Conservation (phyloP, 2,797 vertebrate species). For the Leptodactylus fallax region DNA sequence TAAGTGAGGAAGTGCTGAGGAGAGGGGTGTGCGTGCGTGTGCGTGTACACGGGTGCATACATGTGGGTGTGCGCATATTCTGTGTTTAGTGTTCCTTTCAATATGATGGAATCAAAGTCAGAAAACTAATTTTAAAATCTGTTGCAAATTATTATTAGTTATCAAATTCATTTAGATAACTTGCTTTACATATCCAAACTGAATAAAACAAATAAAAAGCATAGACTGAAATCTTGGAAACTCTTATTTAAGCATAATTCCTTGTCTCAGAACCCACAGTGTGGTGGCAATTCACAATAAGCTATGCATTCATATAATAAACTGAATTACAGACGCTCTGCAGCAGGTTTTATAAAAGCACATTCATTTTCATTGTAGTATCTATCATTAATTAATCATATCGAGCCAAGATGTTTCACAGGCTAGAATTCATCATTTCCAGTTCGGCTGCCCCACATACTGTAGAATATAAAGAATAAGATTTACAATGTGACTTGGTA, state of each 20-base stretch:
- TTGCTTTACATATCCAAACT: no score
- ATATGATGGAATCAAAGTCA: no score
- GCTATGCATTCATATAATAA: constrained; percentile 16
- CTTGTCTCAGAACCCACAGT: neutral
- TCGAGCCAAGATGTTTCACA: constrained; percentile 25
- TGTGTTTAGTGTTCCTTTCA: no score
- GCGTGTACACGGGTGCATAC: no score
- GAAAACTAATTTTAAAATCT: no score
- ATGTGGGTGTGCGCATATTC: no score
- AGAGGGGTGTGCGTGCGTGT: no score
- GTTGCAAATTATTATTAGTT: no score
- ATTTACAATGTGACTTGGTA: constrained; percentile 30
- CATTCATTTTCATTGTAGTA: constrained; percentile 44
- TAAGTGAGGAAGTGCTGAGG: no score
- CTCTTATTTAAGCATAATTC: neutral
- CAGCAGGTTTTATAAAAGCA: constrained; percentile 20
- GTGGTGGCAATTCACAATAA: constrained; percentile 20
- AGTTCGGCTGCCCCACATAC: constrained; percentile 27
- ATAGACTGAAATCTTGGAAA: neutral
- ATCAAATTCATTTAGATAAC: no score
- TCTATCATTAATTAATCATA: constrained; percentile 54
- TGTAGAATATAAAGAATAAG: constrained; percentile 41
- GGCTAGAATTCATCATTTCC: constrained; percentile 49
- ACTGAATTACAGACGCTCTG: constrained; percentile 8
- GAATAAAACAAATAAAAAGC: no score